Evolutionary conservation across 2,113 vertebrate genomes (phyloP).

Genomic region (Hippopotamus amphibius): DNA sequence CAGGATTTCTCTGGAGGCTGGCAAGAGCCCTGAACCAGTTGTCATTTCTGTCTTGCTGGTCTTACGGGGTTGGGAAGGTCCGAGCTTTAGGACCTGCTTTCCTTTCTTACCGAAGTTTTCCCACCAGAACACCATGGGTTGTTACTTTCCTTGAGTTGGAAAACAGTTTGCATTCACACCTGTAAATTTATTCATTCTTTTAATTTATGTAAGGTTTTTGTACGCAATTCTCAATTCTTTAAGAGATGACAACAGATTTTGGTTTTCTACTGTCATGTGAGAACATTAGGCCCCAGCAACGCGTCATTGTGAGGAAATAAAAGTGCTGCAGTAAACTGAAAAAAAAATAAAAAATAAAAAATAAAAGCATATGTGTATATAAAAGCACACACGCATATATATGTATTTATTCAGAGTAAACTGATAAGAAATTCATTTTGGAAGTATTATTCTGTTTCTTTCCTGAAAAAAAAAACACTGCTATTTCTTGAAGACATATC

Average conservation of each 20-base stretch:
- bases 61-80: constrained; percentile 76
- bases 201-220: too few species aligned
- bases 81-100: constrained; percentile 82
- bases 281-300: constrained; percentile 85
- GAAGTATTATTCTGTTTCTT: neutral
- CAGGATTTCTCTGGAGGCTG: too few species aligned
- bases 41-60: too few species aligned
- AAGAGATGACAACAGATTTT: too few species aligned
- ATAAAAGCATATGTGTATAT: neutral
- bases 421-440: neutral
- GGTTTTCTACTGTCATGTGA: too few species aligned
- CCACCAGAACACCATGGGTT: constrained; percentile 73
- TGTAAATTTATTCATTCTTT: too few species aligned
- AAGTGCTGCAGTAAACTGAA: constrained; percentile 82
- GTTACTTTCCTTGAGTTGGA: constrained; percentile 85
- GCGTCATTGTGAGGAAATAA: constrained; percentile 87
- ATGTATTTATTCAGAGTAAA: neutral
- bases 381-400: neutral
- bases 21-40: too few species aligned
- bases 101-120: constrained; percentile 64
- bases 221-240: too few species aligned
- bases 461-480: neutral
- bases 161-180: constrained; percentile 77
- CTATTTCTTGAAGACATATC: neutral
- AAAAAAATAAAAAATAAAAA: too few species aligned